Evolutionary conservation across 1,140 invertebrate species (phyloP).

Genomic region (Pogonognathellus flavescens): DNA sequence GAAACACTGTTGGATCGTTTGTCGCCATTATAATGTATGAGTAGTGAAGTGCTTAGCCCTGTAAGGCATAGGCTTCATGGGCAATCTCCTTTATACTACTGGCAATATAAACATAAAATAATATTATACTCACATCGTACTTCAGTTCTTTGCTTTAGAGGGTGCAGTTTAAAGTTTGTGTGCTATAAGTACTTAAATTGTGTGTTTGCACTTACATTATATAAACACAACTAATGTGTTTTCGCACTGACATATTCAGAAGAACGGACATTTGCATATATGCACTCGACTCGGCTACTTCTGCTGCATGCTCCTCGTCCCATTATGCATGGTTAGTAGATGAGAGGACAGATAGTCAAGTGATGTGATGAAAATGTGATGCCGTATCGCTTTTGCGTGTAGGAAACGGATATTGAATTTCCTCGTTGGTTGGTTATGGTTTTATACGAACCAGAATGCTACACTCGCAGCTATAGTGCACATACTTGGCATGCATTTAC

Average conservation of each 20-base stretch:
- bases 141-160: background rate
- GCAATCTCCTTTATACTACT: background rate
- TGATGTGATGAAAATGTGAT: slow-evolving; percentile 52
- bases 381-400: slow-evolving; percentile 43
- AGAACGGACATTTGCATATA: slow-evolving; percentile 25
- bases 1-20: background rate
- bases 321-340: background rate
- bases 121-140: background rate
- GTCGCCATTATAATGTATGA: background rate
- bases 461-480: background rate
- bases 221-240: slow-evolving; percentile 36
- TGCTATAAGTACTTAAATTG: background rate
- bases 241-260: slow-evolving; percentile 19
- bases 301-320: background rate
- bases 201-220: background rate
- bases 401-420: slow-evolving; percentile 57
- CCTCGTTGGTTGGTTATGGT: slow-evolving; percentile 43
- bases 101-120: background rate
- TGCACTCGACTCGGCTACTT: slow-evolving; percentile 22
- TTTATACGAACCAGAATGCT: background rate
- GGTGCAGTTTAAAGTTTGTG: background rate
- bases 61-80: no score
- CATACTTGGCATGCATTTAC: background rate
- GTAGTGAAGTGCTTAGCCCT: no score
- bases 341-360: slow-evolving; percentile 33